phyloP scores from a whole-genome alignment of 2,888 invertebrate species.

The Dolichomitus sp. region DNA sequence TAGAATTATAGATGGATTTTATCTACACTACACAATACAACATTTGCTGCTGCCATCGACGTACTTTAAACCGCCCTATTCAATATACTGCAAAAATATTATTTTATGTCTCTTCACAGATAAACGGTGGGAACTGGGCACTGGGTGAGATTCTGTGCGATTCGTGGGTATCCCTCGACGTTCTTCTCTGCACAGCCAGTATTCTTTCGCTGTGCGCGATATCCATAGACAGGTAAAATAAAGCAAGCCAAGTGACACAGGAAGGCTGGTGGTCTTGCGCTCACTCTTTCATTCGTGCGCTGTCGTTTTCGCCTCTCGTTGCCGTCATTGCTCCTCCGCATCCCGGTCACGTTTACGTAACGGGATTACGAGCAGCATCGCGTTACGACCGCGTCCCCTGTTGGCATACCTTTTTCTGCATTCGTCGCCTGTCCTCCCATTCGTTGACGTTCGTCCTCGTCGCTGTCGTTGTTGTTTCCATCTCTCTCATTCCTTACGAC shows the following conservation, averaged over 20 bases:
- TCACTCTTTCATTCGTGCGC: conserved; percentile 30
- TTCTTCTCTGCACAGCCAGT: conserved; percentile 97
- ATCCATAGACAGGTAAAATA: conserved; percentile 91
- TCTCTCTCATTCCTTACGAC: conserved; percentile 27
- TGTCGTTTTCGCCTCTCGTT: conserved; percentile 32
- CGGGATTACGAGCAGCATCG: conserved; percentile 64
- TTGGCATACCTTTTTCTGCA: conserved; percentile 39
- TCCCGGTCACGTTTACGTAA: conserved; percentile 70
- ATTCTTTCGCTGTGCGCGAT: conserved; percentile 97
- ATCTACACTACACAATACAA: no score
- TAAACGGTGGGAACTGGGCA: conserved; percentile 92
- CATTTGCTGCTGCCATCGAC: neutral
- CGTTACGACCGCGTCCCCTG: conserved; percentile 12
- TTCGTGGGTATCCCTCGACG: conserved; percentile 97
- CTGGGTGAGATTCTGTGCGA: conserved; percentile 96
- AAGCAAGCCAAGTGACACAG: neutral
- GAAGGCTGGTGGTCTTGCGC: neutral
- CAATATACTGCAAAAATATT: neutral
- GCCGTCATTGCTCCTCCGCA: conserved; percentile 48
- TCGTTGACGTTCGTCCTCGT: conserved; percentile 8
- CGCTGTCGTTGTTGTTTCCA: neutral
- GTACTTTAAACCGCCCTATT: neutral
- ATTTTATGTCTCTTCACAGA: conserved; percentile 67
- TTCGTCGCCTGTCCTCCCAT: conserved; percentile 12
- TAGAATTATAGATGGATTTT: no score